Percentiles rank a stretch among this genome's conserved stretches.
These are phyloP conservation scores for Illadopsis cleaveri DNA, from an alignment of 2,113 vertebrate genomes.

Conservation along the genomic window DNA sequence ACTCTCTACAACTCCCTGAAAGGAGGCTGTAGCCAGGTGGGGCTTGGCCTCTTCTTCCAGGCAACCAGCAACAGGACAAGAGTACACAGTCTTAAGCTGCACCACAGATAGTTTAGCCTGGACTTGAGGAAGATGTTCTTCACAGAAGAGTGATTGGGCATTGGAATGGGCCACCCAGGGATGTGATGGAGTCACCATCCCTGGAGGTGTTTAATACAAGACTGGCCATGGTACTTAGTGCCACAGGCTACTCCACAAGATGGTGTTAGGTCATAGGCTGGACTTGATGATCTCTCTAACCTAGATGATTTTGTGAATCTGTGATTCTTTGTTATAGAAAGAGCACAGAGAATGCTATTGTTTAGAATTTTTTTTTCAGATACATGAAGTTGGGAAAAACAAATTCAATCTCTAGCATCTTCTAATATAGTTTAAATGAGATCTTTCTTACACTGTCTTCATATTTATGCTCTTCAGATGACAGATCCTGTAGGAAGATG, in stretches of 20 bases:
- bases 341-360: background rate
- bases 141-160: background rate
- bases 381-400: background rate
- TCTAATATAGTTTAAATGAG: background rate
- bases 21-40: background rate
- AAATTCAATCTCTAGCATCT: background rate
- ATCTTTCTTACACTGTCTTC: background rate
- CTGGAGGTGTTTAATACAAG: background rate
- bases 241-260: accelerated
- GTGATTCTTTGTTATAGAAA: background rate
- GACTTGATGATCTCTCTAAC: background rate
- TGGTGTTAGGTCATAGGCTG: background rate
- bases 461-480: background rate
- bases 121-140: background rate
- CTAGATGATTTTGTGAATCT: background rate
- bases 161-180: background rate
- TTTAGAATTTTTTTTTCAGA: background rate
- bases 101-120: background rate
- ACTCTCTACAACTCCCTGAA: background rate
- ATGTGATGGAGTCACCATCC: background rate
- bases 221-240: accelerated
- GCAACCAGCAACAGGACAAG: background rate
- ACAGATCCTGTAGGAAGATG: background rate
- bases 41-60: background rate
- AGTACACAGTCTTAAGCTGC: background rate